Base-by-base conservation (phyloP, 2,888 invertebrate species). In the Papilio protenor region DNA sequence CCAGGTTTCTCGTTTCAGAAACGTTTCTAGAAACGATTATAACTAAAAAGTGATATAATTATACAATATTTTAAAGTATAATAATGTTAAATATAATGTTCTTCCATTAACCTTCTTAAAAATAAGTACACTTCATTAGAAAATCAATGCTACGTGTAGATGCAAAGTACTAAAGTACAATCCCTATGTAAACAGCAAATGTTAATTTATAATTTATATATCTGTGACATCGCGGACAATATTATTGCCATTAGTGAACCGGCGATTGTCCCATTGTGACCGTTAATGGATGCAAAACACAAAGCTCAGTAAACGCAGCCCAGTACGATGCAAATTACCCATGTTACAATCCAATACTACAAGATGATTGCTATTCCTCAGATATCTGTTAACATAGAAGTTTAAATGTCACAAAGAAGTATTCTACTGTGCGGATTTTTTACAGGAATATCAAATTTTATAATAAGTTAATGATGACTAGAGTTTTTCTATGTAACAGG, bases 181-280 rank as follows among this genome's bases (percentile, higher is more conserved):
- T 33, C 33, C 3, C 33, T 33, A 4, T 33, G 40, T 66, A 33
- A 66, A 23, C 64, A 33, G 66, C 23, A 55, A 21, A 33, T 33
- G 33, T 64, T 33, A 64, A 33, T 33, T 64, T 33, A 27, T 27
- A 27, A 27, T 27, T 14, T 61, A 61, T 27, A 10, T 33, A 66
- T 66, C 66, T 66, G 18, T 18, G 47, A 16, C 18, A 27, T 73
- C 47, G 23, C 18, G 40, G n/a, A n/a, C 40, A 64, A 40, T 55
- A 18, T 45, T 55, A 47, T 70, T 76, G 47, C 2, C 23, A 49
- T 74, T 75, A 57, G 52, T 66, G 11, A 23, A 72, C 61, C 45
- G 55, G 49, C 59, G 55, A 73, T 73, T 72, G 64, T 45, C 49
- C 40, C 40, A 72, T 76, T 71, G 59, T 61, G 47, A 72, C 11